Percentiles rank a stretch among this genome's conserved stretches.
These are phyloP conservation scores for Drosophila leontia DNA, from an alignment of 1,140 invertebrate genomes.

Conservation along the genomic window DNA sequence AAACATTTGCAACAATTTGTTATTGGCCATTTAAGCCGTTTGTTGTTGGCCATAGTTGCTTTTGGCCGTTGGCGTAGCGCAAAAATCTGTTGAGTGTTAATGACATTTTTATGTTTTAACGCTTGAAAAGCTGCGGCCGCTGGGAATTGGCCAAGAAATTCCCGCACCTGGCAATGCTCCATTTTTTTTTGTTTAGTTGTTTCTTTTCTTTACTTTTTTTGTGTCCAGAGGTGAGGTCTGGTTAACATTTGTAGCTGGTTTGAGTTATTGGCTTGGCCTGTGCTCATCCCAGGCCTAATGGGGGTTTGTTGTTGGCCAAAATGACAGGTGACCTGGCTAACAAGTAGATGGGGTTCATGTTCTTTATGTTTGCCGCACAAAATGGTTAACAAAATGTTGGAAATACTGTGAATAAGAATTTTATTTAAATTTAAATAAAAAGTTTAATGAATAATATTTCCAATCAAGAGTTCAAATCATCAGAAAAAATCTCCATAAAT, in stretches of 20 bases:
- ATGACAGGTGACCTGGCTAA: constrained; percentile 48
- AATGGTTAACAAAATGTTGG: constrained; percentile 19
- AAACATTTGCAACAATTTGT: constrained; percentile 79
- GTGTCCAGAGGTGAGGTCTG: constrained; percentile 15
- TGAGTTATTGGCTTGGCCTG: constrained; percentile 39
- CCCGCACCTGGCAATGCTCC: constrained; percentile 42
- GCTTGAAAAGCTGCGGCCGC: constrained; percentile 64
- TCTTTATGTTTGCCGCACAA: constrained; percentile 1
- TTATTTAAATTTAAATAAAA: no score
- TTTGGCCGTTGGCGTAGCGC: constrained; percentile 58
- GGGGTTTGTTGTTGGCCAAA: constrained; percentile 33
- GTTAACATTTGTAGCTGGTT: constrained; percentile 31
- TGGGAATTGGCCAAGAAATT: constrained; percentile 36
- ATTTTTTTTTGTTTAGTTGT: constrained; percentile 23
- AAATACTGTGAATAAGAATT: neutral
- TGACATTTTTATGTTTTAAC: constrained; percentile 83
- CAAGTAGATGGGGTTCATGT: neutral
- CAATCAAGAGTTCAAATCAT: neutral
- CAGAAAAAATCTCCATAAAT: neutral
- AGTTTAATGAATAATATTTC: neutral
- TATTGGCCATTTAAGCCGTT: constrained; percentile 81
- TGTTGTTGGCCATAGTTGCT: constrained; percentile 54
- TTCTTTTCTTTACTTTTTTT: neutral
- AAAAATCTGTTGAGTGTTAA: constrained; percentile 82
- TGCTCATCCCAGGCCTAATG: constrained; percentile 43